Percentiles rank a stretch among this genome's conserved stretches.
Evolutionary conservation across 2,888 invertebrate species (phyloP).

Genomic region (Diploptera punctata): DNA sequence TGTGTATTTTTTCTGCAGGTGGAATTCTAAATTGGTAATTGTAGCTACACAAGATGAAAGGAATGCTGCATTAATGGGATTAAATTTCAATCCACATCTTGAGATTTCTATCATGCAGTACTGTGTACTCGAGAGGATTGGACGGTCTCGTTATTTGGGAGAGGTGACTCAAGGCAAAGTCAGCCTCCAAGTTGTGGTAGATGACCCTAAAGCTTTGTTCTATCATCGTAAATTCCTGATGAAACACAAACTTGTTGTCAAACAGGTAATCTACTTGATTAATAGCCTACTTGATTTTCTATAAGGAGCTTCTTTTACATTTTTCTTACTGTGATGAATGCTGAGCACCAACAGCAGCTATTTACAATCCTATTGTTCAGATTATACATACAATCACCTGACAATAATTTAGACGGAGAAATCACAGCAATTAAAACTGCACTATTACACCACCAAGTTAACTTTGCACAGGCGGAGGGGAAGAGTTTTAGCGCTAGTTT

Average conservation of each 20-base stretch:
- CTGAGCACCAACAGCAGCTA: no score
- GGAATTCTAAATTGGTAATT: slow-evolving; percentile 69
- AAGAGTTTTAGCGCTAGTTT: no score
- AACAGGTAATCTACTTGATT: slow-evolving; percentile 59
- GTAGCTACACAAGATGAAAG: slow-evolving; percentile 72
- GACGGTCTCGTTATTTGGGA: slow-evolving; percentile 71
- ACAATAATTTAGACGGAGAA: no score
- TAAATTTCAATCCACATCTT: slow-evolving; percentile 50
- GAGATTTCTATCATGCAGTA: slow-evolving; percentile 66
- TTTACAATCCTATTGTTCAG: no score
- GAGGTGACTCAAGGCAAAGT: slow-evolving; percentile 70
- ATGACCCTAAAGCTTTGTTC: slow-evolving; percentile 68
- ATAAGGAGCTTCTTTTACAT: no score
- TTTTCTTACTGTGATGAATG: no score
- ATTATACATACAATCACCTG: no score
- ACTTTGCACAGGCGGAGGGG: no score
- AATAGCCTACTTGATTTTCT: no score
- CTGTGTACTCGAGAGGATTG: slow-evolving; percentile 76
- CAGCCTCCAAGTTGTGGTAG: slow-evolving; percentile 60
- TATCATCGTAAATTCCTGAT: slow-evolving; percentile 69
- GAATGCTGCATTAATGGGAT: slow-evolving; percentile 62
- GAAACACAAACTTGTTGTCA: slow-evolving; percentile 63
- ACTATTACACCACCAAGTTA: no score
- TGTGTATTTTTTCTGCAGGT: slow-evolving; percentile 54
- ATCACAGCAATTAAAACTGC: no score